Evolutionary conservation across 1,140 invertebrate genomes (phyloP), one percentile per base, ranked within the genome.

Genomic region (Drosophila repleta): DNA sequence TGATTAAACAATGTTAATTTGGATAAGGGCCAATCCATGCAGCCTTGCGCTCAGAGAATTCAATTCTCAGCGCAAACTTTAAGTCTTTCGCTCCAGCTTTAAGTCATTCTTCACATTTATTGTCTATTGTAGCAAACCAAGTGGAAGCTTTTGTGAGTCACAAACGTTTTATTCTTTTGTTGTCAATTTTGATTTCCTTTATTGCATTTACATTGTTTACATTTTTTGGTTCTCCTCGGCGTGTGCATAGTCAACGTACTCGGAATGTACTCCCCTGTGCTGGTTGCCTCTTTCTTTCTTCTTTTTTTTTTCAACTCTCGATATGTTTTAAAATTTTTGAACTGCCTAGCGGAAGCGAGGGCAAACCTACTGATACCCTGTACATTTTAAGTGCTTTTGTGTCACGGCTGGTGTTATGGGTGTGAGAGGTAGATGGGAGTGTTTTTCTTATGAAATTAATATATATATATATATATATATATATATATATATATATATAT

Each of bases 1-100:
- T 69, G 41, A 74, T 69, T 74, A 69, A 69, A 74, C 81, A 84
- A 84, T 87, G 81, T 84, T 87, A 77, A 87, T 84, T 81, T 75
- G 18, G 66, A 76, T 68, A 58, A 63, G 72, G 32, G 32, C 45
- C 39, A 15, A 43, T 6, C 39, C n/a, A 3, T 17, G 39, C 43
- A 56, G 57, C 55, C 69, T 41, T 41, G 57, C 45, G 51, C 13
- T 43, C 32, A 11, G 35, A 52, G 66, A 69, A 49, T 65, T 57
- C 43, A 11, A 64, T 49, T 11, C 18, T 6, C 20, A 48, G 43
- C 57, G 32, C 39, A 21, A n/a, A 6, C 11, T 41, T 60, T 32
- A 56, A 39, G 17, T 32, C 21, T 20, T 41, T 4, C 7, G 11
- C 26, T 35, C 32, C 6, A 15, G 29, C 48, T 55, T 52, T 46